Percentiles rank a stretch among this genome's conserved stretches.
Evolutionary conservation across 2,888 invertebrate genomes (phyloP).

Genomic region (Tachina grossa): DNA sequence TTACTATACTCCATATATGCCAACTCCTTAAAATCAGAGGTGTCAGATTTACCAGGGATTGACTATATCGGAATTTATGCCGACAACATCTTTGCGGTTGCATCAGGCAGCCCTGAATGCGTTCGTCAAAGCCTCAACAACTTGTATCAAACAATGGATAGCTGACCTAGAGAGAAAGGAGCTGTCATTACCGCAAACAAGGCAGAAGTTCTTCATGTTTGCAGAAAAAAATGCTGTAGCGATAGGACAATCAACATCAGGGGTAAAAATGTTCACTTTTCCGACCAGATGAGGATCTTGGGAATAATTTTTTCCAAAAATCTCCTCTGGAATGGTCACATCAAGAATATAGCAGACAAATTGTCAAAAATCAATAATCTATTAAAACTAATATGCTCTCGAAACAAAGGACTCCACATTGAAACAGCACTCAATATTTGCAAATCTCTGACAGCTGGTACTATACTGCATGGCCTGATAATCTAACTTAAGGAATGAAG

Average conservation of each 20-base stretch:
- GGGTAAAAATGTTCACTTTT: background rate
- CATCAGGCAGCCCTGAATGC: too few species aligned
- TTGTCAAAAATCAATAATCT: background rate
- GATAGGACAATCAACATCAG: too few species aligned
- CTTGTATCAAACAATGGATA: too few species aligned
- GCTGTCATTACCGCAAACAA: background rate
- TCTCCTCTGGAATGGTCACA: background rate
- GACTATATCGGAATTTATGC: background rate
- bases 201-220: too few species aligned
- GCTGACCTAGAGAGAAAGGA: background rate
- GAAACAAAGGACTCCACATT: background rate
- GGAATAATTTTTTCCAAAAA: background rate
- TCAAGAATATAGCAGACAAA: background rate
- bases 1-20: background rate
- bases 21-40: background rate
- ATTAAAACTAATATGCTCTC: background rate
- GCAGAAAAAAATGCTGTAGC: too few species aligned
- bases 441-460: too few species aligned
- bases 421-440: constrained; percentile 21
- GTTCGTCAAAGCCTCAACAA: too few species aligned
- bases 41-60: background rate
- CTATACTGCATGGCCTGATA: background rate
- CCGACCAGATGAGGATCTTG: background rate
- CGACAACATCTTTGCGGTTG: background rate
- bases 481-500: background rate